Percentiles rank a stretch among this genome's conserved stretches.
Conservation (phyloP, 2,797 vertebrate species). For the Luscinia luscinia region DNA sequence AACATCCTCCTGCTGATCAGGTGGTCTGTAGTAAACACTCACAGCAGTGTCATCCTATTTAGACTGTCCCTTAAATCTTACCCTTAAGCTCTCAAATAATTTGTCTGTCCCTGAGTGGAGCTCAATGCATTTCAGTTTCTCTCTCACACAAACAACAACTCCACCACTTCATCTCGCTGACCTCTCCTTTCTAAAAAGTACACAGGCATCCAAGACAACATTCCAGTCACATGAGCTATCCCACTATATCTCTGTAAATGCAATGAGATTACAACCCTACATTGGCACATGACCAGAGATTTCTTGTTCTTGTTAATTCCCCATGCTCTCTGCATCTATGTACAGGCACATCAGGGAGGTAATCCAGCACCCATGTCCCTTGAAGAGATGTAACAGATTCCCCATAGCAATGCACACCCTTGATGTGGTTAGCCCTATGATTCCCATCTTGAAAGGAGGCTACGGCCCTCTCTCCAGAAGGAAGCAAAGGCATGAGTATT, state of each 20-base stretch:
- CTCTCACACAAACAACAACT: background rate
- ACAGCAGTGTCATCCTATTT: background rate
- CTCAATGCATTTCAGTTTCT: background rate
- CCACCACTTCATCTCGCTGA: rapidly evolving
- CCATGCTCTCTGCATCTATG: background rate
- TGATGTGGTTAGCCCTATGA: background rate
- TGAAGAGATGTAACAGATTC: background rate
- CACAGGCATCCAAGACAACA: background rate
- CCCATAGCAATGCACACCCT: background rate
- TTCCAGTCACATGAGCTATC: background rate
- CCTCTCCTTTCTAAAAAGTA: background rate
- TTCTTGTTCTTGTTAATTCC: background rate
- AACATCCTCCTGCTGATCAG: background rate
- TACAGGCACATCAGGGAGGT: background rate
- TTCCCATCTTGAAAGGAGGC: background rate
- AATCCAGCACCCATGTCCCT: background rate
- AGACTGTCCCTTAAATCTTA: background rate
- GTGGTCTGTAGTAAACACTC: background rate
- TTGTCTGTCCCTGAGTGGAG: background rate
- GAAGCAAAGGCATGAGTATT: background rate
- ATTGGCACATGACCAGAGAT: background rate
- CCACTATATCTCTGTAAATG: background rate
- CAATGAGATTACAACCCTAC: background rate
- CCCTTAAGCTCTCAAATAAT: background rate
- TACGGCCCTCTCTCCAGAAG: background rate